phyloP scores from a whole-genome alignment of 1,140 invertebrate genomes.

The Nylanderia fulva region DNA sequence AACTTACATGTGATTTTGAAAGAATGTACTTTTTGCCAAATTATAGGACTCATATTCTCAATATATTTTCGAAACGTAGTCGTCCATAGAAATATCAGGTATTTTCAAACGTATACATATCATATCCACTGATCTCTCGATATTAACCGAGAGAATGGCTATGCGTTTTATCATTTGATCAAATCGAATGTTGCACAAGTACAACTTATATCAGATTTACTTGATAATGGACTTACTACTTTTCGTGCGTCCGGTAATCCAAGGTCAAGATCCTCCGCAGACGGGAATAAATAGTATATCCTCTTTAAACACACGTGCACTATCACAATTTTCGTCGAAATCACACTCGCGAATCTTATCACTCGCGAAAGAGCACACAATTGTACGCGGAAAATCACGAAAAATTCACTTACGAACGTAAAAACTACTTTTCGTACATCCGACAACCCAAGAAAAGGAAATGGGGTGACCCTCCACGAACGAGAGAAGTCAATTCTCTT shows the following conservation, averaged over 20 bases:
- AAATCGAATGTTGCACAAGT: slow-evolving; percentile 35
- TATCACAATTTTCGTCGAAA: background rate
- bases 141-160: slow-evolving; percentile 31
- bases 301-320: background rate
- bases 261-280: background rate
- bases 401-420: no score
- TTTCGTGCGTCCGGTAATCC: background rate
- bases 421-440: background rate
- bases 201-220: slow-evolving; percentile 56
- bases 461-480: background rate
- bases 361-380: background rate
- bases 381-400: background rate
- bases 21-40: slow-evolving; percentile 54
- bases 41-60: slow-evolving; percentile 56
- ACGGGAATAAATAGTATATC: background rate
- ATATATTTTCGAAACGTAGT: slow-evolving; percentile 71
- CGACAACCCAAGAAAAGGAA: background rate
- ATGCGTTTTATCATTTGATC: slow-evolving; percentile 60
- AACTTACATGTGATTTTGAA: slow-evolving; percentile 56
- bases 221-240: slow-evolving; percentile 38
- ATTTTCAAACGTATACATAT: slow-evolving; percentile 73
- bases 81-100: slow-evolving; percentile 56
- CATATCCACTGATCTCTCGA: slow-evolving; percentile 68
- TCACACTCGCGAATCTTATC: background rate
- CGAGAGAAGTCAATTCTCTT: background rate